Evolutionary conservation across 2,888 invertebrate species (phyloP).

Genomic region (Eucriotettix oculatus): DNA sequence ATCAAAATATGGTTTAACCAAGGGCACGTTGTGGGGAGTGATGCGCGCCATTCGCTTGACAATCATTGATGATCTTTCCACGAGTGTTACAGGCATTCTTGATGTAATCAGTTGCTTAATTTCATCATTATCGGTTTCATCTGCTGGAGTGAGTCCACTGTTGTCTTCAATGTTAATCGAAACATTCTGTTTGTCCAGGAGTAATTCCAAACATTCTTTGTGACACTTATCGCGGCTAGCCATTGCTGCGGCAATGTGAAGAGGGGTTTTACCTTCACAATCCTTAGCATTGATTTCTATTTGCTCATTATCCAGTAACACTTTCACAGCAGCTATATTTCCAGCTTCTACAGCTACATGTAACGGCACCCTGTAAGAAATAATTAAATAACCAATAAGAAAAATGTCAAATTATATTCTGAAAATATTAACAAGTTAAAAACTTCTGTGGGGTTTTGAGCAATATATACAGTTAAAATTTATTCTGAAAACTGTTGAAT

Average conservation of each 20-base stretch:
- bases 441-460: no score
- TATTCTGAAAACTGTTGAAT: no score
- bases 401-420: no score
- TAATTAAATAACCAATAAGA: no score
- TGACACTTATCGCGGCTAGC: not conserved
- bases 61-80: not conserved
- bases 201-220: not conserved
- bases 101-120: not conserved
- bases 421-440: no score
- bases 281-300: conserved; percentile 2
- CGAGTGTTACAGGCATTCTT: not conserved
- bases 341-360: conserved; percentile 1
- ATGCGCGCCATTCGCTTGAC: not conserved
- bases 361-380: not conserved
- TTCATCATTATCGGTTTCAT: not conserved
- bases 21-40: no score
- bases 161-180: not conserved
- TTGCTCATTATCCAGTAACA: not conserved
- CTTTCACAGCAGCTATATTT: not conserved
- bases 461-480: no score
- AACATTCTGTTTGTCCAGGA: not conserved
- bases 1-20: no score
- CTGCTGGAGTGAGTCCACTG: conserved; percentile 1
- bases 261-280: not conserved
- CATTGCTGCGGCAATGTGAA: not conserved